phyloP scores from a whole-genome alignment of 2,113 vertebrate species.

The Mormyrus lacerda region DNA sequence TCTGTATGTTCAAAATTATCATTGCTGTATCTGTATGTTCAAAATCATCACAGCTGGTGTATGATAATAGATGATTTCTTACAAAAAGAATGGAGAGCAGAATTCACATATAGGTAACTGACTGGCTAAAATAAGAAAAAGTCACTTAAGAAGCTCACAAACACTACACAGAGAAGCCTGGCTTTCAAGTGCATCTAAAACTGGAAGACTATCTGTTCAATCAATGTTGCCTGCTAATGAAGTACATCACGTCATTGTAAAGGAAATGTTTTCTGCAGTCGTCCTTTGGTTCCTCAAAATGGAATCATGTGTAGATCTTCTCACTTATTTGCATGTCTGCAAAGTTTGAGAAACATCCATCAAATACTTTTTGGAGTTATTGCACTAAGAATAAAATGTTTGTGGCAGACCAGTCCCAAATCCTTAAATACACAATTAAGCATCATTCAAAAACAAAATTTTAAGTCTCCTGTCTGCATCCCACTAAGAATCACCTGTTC shows the following conservation, averaged over 20 bases:
- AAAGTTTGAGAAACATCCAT: neutral
- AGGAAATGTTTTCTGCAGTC: neutral
- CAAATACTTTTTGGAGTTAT: neutral
- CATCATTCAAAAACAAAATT: neutral
- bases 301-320: neutral
- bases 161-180: too few relatives aligned
- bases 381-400: neutral
- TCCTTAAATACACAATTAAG: neutral
- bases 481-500: neutral
- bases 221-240: too few relatives aligned
- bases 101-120: neutral
- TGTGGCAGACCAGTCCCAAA: neutral
- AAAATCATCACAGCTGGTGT: neutral
- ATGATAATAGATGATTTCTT: neutral
- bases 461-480: neutral
- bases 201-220: too few relatives aligned
- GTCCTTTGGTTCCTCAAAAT: neutral
- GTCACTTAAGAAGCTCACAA: neutral
- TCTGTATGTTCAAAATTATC: neutral
- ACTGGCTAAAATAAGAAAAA: neutral
- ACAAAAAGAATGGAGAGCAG: neutral
- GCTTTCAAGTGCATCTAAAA: too few relatives aligned
- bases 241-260: neutral
- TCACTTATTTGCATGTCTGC: neutral
- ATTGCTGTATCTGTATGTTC: too few relatives aligned